Evolutionary conservation across 2,113 vertebrate genomes (phyloP), one percentile per base, ranked within the genome.

Genomic region (Leucopsar rothschildi): DNA sequence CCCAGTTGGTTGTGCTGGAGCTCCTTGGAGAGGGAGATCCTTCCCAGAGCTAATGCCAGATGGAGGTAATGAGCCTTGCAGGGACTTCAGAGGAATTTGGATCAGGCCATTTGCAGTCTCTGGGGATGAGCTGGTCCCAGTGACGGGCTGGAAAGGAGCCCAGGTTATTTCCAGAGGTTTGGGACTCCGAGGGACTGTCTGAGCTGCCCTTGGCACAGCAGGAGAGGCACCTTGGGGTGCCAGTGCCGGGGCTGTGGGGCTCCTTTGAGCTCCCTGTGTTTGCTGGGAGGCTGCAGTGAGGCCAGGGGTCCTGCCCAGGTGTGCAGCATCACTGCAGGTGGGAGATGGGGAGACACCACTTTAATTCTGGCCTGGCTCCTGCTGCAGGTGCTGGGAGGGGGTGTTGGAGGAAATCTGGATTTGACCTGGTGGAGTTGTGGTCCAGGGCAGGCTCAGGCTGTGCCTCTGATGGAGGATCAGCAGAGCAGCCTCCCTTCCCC

Each of bases 41-140:
- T 75, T 84, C 92, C 91, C 28, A 12, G 72, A 92, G 94, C 95
- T 92, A 71, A 84, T 95, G 83, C 77, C 93, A 78, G 93, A 47
- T 5, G 14, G 94, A 69, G 88, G 93, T 82, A 95, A 96, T 96
- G 94, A 93, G 95, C 94, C 94, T 79, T 95, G 83, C 86, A 2
- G 5, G 88, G 92, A 66, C 80, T 88, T 60, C 64, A 31, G 91
- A 39, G 91, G 91, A 92, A 86, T 93, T 93, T 50, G 92, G 89
- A 93, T 93, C 92, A 89, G 94, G 29, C 64, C 89, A 60, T 95
- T 93, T 78, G 81, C 81, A 37, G 90, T 76, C 93, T 82, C 93
- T 14, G 33, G 94, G 94, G 89, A 95, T 60, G 33, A 90, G 91
- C 5, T 2, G 2, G 44, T 16, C 60, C 89, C 33, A 22, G 86